Conservation (phyloP, 2,888 invertebrate species). For the Ormyrus pomaceus region DNA sequence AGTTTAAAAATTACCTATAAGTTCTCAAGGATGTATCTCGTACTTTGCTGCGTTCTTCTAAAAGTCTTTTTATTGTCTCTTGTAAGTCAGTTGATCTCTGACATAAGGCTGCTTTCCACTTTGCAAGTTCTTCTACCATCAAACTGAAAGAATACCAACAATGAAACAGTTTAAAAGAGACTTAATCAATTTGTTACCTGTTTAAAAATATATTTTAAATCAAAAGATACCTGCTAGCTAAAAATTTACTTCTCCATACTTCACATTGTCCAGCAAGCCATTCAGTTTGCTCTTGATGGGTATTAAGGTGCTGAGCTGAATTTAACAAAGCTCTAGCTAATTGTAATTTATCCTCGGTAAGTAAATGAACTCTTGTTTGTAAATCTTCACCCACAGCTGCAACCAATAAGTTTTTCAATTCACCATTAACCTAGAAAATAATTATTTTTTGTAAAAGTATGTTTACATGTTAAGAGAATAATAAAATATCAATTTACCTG, state of each 20-base stretch:
- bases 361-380: constrained; percentile 90
- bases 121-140: constrained; percentile 94
- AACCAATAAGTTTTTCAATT: constrained; percentile 93
- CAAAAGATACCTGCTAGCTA: constrained; percentile 87
- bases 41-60: constrained; percentile 83
- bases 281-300: constrained; percentile 95
- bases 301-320: constrained; percentile 89
- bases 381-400: constrained; percentile 97
- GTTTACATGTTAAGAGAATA: constrained; percentile 1
- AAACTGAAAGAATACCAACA: constrained; percentile 78
- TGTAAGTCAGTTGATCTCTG: constrained; percentile 84
- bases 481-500: constrained; percentile 77
- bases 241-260: constrained; percentile 97
- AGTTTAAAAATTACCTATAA: constrained; percentile 76
- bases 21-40: constrained; percentile 81
- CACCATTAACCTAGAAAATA: constrained; percentile 86
- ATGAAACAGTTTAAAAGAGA: no score
- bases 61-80: constrained; percentile 81
- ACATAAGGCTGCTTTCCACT: constrained; percentile 88
- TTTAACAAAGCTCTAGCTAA: constrained; percentile 90
- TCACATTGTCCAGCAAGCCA: constrained; percentile 95
- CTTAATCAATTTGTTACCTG: no score
- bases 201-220: constrained; percentile 34
- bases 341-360: constrained; percentile 94
- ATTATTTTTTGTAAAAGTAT: neutral